Percentiles rank a stretch among this genome's conserved stretches.
Evolutionary conservation across 2,888 invertebrate species (phyloP).

Genomic region (Drosophila buzzatii): DNA sequence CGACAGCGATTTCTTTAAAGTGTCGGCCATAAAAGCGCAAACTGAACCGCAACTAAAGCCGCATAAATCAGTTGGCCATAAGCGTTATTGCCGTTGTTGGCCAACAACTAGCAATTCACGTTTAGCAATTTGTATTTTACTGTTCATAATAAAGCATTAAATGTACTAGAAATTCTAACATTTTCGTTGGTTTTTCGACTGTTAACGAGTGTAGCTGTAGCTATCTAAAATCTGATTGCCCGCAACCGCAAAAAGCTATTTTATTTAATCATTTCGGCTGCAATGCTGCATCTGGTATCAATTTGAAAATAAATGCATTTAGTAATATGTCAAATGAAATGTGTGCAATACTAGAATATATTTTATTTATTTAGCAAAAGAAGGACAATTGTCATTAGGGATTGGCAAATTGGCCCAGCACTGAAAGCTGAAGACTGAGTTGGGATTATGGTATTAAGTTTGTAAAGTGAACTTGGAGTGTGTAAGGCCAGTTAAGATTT

Average conservation of each 20-base stretch:
- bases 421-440: not conserved
- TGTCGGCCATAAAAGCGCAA: slow-evolving; percentile 38
- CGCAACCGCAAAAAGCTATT: slow-evolving; percentile 36
- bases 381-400: not conserved
- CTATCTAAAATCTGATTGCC: not conserved
- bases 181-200: slow-evolving; percentile 15
- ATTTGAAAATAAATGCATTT: not conserved
- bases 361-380: not conserved
- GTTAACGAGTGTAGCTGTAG: slow-evolving; percentile 10
- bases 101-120: slow-evolving; percentile 20
- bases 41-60: slow-evolving; percentile 41
- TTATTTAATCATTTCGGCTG: slow-evolving; percentile 20
- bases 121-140: slow-evolving; percentile 31
- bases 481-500: no score
- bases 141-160: slow-evolving; percentile 50
- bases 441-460: not conserved
- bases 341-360: no score
- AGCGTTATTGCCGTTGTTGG: slow-evolving; percentile 39
- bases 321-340: not conserved
- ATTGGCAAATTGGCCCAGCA: not conserved
- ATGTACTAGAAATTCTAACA: slow-evolving; percentile 17
- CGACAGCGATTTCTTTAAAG: slow-evolving; percentile 46
- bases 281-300: not conserved
- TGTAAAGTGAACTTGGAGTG: not conserved
- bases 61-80: slow-evolving; percentile 44